Percentiles rank a stretch among this genome's conserved stretches.
Evolutionary conservation across 1,140 invertebrate species (phyloP).

Genomic region (Solenopsis invicta): DNA sequence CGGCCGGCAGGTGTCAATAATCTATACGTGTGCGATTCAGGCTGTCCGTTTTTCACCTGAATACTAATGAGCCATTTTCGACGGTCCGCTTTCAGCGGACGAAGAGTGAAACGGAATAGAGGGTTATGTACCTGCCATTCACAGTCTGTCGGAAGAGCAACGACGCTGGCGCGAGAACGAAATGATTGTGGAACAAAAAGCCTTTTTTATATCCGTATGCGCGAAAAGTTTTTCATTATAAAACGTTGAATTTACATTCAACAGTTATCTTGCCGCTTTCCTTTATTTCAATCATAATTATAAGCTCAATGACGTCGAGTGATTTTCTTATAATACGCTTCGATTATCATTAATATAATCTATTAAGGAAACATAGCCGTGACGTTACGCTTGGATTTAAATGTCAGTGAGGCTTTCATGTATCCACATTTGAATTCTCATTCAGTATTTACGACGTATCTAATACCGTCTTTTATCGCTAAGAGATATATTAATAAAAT

Average conservation of each 20-base stretch:
- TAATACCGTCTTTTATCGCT: slow-evolving; percentile 5
- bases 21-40: slow-evolving; percentile 50
- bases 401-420: slow-evolving; percentile 7
- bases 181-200: slow-evolving; percentile 55
- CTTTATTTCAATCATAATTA: slow-evolving; percentile 50
- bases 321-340: slow-evolving; percentile 37
- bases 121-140: slow-evolving; percentile 67
- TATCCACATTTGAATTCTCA: slow-evolving; percentile 15
- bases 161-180: slow-evolving; percentile 21
- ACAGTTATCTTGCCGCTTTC: slow-evolving; percentile 12
- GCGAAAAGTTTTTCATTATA: slow-evolving; percentile 29
- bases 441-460: neutral
- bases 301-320: neutral
- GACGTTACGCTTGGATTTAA: slow-evolving; percentile 24
- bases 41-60: slow-evolving; percentile 57
- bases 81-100: slow-evolving; percentile 40
- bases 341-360: slow-evolving; percentile 38
- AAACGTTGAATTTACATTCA: slow-evolving; percentile 37
- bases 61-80: slow-evolving; percentile 71
- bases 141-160: slow-evolving; percentile 56
- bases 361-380: slow-evolving; percentile 8
- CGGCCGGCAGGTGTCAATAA: slow-evolving; percentile 62
- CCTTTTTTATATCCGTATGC: slow-evolving; percentile 41
- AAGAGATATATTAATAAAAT: slow-evolving; percentile 17
- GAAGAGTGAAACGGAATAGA: slow-evolving; percentile 56